phyloP scores from a whole-genome alignment of 2,113 vertebrate genomes.

The Coregonus clupeaformis region DNA sequence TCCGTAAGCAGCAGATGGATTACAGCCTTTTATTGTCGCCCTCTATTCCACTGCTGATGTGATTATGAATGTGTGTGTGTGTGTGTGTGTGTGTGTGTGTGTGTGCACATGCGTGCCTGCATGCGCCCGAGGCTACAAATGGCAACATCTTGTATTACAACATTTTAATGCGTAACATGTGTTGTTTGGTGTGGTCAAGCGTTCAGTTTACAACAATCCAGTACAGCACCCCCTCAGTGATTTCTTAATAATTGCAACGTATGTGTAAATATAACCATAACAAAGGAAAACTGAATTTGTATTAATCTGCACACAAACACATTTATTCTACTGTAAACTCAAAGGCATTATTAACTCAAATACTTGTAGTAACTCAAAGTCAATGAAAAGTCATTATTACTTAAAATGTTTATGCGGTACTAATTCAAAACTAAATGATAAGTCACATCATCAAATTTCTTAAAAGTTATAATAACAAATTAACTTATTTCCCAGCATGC shows the following conservation, averaged over 20 bases:
- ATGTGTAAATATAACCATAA: background rate
- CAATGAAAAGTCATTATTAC: too few relatives aligned
- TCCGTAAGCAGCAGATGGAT: slow-evolving; percentile 55
- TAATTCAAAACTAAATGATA: too few relatives aligned
- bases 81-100: background rate
- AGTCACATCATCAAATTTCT: too few relatives aligned
- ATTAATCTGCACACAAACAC: too few relatives aligned
- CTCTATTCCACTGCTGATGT: slow-evolving; percentile 42
- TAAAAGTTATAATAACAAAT: too few relatives aligned
- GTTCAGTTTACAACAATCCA: slow-evolving; percentile 6
- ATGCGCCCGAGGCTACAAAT: background rate
- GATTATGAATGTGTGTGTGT: slow-evolving; percentile 28
- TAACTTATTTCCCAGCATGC: too few relatives aligned
- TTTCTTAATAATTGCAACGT: background rate
- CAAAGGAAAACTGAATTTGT: background rate
- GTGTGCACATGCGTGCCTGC: background rate
- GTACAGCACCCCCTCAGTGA: background rate
- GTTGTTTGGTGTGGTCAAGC: slow-evolving; percentile 1
- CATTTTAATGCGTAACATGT: slow-evolving; percentile 15
- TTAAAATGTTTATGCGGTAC: too few relatives aligned
- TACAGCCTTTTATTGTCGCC: slow-evolving; percentile 54
- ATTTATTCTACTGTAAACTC: too few relatives aligned
- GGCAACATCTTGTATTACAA: background rate
- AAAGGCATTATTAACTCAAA: too few relatives aligned
- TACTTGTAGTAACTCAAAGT: too few relatives aligned